Evolutionary conservation across 1,140 invertebrate genomes (phyloP), one percentile per base, ranked within the genome.

Genomic region (Drosophila tsacasi): DNA sequence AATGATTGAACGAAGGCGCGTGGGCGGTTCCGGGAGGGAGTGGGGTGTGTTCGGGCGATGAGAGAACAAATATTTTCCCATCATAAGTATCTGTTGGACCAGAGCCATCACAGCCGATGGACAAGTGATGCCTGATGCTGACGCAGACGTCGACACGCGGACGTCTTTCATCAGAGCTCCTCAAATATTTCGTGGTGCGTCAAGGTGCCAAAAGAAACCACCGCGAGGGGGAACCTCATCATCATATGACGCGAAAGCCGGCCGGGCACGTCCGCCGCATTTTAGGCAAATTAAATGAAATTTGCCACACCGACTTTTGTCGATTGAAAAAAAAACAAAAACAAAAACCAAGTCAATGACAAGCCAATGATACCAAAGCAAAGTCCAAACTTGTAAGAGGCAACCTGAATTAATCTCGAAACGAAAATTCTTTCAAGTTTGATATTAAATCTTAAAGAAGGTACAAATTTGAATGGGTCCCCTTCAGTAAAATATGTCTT

Each of bases 1-100:
- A 35, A 44, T 80, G 78, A 80, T 80, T 68, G 63, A 80, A 42
- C 21, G 78, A 63, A 68, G 78, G 58, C 78, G 62, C 49, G 77
- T 52, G 76, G 35, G 49, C 19, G 19, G 23, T 35, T 32, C 32
- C 21, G 49, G 15, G 2, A 5, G 42, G 5, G 5, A 13, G n/a
- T 23, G 32, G 12, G 15, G n/a, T 5, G 17, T 50, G 50, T 21
- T 15, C 37, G 6, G 10, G 27, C 27, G 6, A 52, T 46, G 50
- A 25, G 30, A 21, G 17, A 23, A 13, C 6, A 37, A 30, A 71
- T 25, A 61, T 44, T 19, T 72, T 25, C 1, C n/a, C 3, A 47
- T 32, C 44, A 30, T 12, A 57, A 57, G 54, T 57, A 57, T 60
- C 35, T 40, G 17, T 81, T 67, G 77, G 69, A 80, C 19, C 49